Conservation (phyloP, 1,140 invertebrate species). For the Spodoptera litura region DNA sequence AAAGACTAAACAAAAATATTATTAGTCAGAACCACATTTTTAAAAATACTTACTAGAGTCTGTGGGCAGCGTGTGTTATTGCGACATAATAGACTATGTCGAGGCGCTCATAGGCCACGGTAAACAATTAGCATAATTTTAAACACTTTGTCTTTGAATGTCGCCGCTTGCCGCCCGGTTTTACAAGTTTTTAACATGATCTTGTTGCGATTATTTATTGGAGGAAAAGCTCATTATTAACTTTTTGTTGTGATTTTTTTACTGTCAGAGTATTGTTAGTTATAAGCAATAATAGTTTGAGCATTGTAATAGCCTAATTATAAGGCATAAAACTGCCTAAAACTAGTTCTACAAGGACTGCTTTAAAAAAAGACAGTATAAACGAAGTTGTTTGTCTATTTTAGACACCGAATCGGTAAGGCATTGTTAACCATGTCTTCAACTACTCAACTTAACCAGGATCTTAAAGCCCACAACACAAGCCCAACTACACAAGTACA, state of each 20-base stretch:
- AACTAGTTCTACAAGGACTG: too few species aligned
- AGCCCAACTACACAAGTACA: background rate
- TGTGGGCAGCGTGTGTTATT: slow-evolving; percentile 65
- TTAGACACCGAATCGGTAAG: background rate
- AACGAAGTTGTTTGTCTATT: too few species aligned
- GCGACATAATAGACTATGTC: slow-evolving; percentile 66
- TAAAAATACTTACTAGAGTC: slow-evolving; percentile 42
- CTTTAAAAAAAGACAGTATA: too few species aligned
- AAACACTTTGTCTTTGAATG: slow-evolving; percentile 66
- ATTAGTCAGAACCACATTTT: background rate
- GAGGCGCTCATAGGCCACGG: slow-evolving; percentile 79
- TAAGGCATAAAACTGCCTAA: too few species aligned
- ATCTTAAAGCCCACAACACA: background rate
- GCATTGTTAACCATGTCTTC: too few species aligned
- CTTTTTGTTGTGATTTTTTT: too few species aligned
- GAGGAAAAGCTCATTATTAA: too few species aligned
- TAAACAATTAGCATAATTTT: slow-evolving; percentile 84
- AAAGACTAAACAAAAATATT: background rate
- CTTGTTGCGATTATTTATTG: background rate
- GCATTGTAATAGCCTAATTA: too few species aligned
- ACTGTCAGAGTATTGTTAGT: background rate
- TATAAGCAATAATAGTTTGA: too few species aligned
- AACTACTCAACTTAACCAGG: too few species aligned
- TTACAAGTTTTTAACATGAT: background rate
- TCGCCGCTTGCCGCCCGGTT: slow-evolving; percentile 47